phyloP scores from a whole-genome alignment of 1,140 invertebrate species.

The Melipona quadrifasciata region DNA sequence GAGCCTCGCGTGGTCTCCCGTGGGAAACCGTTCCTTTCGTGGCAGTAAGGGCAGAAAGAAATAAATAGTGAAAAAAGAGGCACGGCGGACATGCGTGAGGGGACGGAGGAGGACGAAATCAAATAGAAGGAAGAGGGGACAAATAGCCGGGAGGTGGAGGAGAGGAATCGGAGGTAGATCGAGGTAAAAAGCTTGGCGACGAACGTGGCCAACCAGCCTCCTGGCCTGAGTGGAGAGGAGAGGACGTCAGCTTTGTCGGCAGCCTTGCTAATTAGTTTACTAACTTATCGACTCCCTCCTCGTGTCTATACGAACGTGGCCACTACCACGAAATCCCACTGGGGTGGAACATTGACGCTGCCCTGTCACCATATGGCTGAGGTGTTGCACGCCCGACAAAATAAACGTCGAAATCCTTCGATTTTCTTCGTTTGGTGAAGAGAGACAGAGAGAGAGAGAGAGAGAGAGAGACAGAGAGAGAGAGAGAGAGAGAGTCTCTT shows the following conservation, averaged over 20 bases:
- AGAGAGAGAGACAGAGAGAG: not conserved
- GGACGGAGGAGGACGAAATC: conserved; percentile 69
- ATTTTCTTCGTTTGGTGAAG: not conserved
- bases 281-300: conserved; percentile 79
- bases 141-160: conserved; percentile 52
- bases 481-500: too few species aligned
- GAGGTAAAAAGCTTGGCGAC: conserved; percentile 76
- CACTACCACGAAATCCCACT: conserved; percentile 37
- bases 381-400: conserved; percentile 63
- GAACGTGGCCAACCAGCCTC: conserved; percentile 66
- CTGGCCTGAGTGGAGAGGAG: not conserved
- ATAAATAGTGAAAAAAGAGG: conserved; percentile 72
- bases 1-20: conserved; percentile 59
- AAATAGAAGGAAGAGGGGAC: conserved; percentile 70
- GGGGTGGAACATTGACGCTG: conserved; percentile 61
- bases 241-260: conserved; percentile 79
- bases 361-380: conserved; percentile 70
- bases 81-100: conserved; percentile 25
- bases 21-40: conserved; percentile 75
- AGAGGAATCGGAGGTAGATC: conserved; percentile 61
- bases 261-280: conserved; percentile 81
- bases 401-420: conserved; percentile 64
- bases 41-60: conserved; percentile 74
- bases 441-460: not conserved
- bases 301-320: conserved; percentile 69